Evolutionary conservation across 2,113 vertebrate species (phyloP).

Genomic region (Macaca nemestrina): DNA sequence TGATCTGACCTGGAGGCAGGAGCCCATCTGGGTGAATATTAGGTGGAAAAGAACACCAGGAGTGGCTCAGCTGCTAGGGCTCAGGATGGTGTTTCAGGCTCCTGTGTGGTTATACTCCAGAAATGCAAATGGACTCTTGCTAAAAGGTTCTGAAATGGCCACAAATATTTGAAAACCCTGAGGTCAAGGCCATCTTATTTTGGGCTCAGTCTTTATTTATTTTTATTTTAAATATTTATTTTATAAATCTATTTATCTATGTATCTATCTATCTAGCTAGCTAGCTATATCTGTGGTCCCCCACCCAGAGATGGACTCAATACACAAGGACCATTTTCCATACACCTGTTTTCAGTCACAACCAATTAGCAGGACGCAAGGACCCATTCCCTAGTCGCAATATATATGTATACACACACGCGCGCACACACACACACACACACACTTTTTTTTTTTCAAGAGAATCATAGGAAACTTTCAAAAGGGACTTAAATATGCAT

Average conservation of each 20-base stretch:
- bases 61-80: background rate
- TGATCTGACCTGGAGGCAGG: background rate
- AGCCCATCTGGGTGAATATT: background rate
- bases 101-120: background rate
- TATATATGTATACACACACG: background rate
- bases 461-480: background rate
- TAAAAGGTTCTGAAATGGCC: background rate
- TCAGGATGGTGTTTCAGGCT: background rate
- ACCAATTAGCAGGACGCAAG: too few species aligned
- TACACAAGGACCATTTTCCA: too few species aligned
- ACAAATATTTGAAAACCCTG: background rate
- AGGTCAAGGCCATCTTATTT: background rate
- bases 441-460: background rate
- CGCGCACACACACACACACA: too few species aligned
- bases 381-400: background rate
- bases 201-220: background rate
- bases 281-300: too few species aligned
- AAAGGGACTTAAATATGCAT: background rate
- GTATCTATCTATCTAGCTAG: accelerated
- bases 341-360: too few species aligned
- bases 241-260: too few species aligned
- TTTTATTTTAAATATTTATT: background rate
- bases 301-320: too few species aligned
- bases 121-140: background rate
- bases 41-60: background rate